Percentiles rank a stretch among this genome's conserved stretches.
These are phyloP conservation scores for Epirrhoe tristata DNA, from an alignment of 2,888 invertebrate species.

Conservation along the genomic window DNA sequence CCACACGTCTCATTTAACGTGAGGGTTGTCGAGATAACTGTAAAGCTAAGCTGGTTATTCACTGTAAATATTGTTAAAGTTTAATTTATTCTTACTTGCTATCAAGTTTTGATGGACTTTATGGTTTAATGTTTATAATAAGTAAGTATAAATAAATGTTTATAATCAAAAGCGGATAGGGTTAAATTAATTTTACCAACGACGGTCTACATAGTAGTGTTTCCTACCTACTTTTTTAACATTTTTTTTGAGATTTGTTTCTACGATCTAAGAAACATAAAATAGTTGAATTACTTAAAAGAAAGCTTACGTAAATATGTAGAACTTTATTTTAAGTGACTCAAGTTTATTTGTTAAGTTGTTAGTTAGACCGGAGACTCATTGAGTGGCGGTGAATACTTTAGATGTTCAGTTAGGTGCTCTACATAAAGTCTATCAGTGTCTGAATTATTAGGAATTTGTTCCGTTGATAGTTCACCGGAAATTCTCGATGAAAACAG, in stretches of 20 bases:
- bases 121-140: neutral
- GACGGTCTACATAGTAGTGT: too few relatives aligned
- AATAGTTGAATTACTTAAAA: too few relatives aligned
- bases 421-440: neutral
- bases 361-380: too few relatives aligned
- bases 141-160: too few relatives aligned
- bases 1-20: constrained; percentile 46
- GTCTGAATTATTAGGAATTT: neutral
- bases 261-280: too few relatives aligned
- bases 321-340: too few relatives aligned
- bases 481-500: neutral
- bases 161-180: too few relatives aligned
- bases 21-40: constrained; percentile 40
- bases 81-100: neutral
- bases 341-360: too few relatives aligned
- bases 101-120: neutral
- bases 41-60: neutral
- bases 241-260: too few relatives aligned
- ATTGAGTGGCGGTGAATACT: neutral
- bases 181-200: too few relatives aligned
- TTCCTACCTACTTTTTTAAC: too few relatives aligned
- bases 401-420: neutral
- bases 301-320: too few relatives aligned
- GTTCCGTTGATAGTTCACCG: neutral
- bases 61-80: neutral